A percentile compares a stretch with the other conserved stretches of the same genome.
phyloP scores from a whole-genome alignment of 2,888 invertebrate species.

The Marasmarcha lunaedactyla region DNA sequence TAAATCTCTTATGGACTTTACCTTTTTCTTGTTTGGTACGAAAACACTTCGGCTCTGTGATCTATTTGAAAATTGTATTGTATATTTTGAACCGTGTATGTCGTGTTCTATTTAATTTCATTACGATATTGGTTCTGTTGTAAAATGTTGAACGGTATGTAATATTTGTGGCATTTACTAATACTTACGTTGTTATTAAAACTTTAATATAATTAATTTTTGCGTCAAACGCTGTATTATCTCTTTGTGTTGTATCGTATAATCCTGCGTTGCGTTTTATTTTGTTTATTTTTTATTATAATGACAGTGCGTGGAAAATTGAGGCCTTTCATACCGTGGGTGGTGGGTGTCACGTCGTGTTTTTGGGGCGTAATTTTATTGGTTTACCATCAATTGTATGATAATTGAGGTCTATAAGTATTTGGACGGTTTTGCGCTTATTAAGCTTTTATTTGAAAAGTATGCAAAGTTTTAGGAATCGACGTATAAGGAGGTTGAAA shows the following conservation, averaged over 20 bases:
- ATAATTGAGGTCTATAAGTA: no score
- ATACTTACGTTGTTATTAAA: slow-evolving; percentile 19
- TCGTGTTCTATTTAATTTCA: background rate
- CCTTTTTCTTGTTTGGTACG: no score
- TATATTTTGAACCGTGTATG: slow-evolving; percentile 4
- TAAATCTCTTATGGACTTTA: slow-evolving; percentile 34
- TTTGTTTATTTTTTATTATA: no score
- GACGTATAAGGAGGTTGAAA: no score
- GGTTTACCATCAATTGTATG: slow-evolving; percentile 53
- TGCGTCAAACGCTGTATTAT: slow-evolving; percentile 36
- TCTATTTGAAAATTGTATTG: slow-evolving; percentile 20
- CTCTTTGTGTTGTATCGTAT: slow-evolving; percentile 19
- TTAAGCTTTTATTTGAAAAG: no score
- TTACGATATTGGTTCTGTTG: slow-evolving; percentile 1
- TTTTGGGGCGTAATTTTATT: slow-evolving; percentile 80
- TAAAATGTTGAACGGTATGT: slow-evolving; percentile 28
- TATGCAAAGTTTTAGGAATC: no score
- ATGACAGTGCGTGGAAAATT: slow-evolving; percentile 70
- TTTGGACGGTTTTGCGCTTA: no score
- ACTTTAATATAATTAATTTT: no score
- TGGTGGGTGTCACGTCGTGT: slow-evolving; percentile 91
- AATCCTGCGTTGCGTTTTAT: slow-evolving; percentile 20
- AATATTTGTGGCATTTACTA: slow-evolving; percentile 54
- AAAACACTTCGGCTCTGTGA: slow-evolving; percentile 60
- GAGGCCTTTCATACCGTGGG: slow-evolving; percentile 79